These are phyloP conservation scores for Zosterops borbonicus DNA, from an alignment of 2,113 vertebrate genomes.

Conservation along the genomic window DNA sequence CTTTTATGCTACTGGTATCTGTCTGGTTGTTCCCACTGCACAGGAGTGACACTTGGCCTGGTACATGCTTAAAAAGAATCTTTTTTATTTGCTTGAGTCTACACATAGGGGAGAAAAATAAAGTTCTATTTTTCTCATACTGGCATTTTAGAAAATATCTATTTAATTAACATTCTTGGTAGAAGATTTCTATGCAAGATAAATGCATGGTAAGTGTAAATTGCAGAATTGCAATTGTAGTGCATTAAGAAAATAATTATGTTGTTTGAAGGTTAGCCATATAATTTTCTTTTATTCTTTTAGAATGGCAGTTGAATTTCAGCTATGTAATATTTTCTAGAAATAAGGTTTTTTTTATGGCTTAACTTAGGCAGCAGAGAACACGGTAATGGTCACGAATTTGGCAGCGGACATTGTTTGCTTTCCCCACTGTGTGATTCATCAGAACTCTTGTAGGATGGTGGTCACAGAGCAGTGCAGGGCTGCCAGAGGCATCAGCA, in stretches of 20 bases:
- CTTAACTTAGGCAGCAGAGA: not conserved
- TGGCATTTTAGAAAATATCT: not conserved
- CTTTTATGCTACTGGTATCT: not conserved
- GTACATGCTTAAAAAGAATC: not conserved
- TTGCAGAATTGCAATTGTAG: not conserved
- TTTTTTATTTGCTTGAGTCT: not conserved
- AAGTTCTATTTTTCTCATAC: not conserved
- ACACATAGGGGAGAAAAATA: not conserved
- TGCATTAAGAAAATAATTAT: not conserved
- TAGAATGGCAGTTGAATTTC: not conserved
- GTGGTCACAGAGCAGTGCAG: not conserved
- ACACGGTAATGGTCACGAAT: not conserved
- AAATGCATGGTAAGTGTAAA: not conserved
- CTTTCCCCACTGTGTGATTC: conserved; percentile 16
- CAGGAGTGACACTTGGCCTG: not conserved
- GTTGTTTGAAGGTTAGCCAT: not conserved
- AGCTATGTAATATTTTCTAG: not conserved
- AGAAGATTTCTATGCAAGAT: not conserved
- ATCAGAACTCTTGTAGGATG: not conserved
- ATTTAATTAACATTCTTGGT: not conserved
- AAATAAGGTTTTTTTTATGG: not conserved
- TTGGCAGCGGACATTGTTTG: conserved; percentile 22
- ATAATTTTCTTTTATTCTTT: not conserved
- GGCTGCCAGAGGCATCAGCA: not conserved
- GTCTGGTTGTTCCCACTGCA: not conserved